Evolutionary conservation across 2,113 vertebrate species (phyloP).

Genomic region (Donacobius atricapilla): DNA sequence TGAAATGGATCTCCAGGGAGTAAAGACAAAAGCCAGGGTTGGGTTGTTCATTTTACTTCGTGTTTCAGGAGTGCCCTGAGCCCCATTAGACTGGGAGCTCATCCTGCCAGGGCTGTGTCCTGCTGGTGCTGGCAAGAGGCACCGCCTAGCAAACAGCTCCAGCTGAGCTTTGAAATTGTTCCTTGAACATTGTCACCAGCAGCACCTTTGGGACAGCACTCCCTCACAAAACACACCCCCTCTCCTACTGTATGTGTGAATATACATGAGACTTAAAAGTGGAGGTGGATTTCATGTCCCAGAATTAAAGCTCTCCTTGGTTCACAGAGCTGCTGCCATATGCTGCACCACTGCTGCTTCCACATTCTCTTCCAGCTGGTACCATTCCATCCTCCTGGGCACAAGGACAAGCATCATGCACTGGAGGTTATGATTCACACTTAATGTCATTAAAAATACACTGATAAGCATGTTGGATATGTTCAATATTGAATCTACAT

Average conservation of each 20-base stretch:
- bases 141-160: neutral
- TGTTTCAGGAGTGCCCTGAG: neutral
- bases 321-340: neutral
- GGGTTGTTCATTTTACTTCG: neutral
- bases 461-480: slow-evolving; percentile 18
- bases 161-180: neutral
- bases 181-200: neutral
- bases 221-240: neutral
- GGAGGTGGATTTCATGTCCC: neutral
- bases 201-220: neutral
- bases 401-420: slow-evolving; percentile 8
- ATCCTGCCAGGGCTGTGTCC: neutral
- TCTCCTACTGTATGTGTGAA: neutral
- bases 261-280: neutral
- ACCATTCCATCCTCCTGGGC: neutral
- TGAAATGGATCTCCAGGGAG: neutral
- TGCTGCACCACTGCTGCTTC: neutral
- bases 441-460: slow-evolving; percentile 45
- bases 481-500: slow-evolving; percentile 45
- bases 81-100: neutral
- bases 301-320: neutral
- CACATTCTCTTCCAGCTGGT: neutral
- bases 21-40: neutral
- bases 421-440: neutral
- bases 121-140: neutral